A percentile compares a stretch with the other conserved stretches of the same genome.
Conservation (phyloP, 2,113 vertebrate genomes). For the Cyprinodon tularosa region DNA sequence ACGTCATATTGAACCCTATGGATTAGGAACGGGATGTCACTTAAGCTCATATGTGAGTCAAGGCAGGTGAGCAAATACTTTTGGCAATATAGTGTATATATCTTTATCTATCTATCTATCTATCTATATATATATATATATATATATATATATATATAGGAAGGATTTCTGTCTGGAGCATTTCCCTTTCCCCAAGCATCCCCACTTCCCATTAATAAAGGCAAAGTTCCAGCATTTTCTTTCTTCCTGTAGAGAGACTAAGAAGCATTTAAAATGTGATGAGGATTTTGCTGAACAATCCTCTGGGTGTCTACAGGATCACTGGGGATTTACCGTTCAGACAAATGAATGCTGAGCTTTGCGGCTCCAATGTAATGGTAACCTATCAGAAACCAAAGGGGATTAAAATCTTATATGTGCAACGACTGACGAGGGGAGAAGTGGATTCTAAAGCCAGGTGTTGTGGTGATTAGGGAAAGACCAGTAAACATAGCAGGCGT, state of each 20-base stretch:
- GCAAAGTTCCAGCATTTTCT: neutral
- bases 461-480: no score
- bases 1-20: no score
- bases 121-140: no score
- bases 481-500: no score
- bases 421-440: neutral
- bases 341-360: constrained; percentile 8
- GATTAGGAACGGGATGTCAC: no score
- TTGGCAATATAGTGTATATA: no score
- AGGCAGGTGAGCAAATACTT: no score
- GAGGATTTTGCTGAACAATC: constrained; percentile 10
- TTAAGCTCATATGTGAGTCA: no score
- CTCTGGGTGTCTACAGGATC: constrained; percentile 1
- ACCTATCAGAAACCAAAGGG: neutral
- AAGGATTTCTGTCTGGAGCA: constrained; percentile 1
- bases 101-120: no score
- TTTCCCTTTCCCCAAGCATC: neutral
- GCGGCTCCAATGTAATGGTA: neutral
- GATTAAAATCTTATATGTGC: neutral
- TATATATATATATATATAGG: no score
- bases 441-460: no score
- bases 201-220: neutral
- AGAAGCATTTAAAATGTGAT: neutral
- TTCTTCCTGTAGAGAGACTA: constrained; percentile 1
- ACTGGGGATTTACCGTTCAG: neutral